Evolutionary conservation across 2,113 vertebrate species (phyloP), one percentile per base, ranked within the genome.

Genomic region (Aix galericulata): DNA sequence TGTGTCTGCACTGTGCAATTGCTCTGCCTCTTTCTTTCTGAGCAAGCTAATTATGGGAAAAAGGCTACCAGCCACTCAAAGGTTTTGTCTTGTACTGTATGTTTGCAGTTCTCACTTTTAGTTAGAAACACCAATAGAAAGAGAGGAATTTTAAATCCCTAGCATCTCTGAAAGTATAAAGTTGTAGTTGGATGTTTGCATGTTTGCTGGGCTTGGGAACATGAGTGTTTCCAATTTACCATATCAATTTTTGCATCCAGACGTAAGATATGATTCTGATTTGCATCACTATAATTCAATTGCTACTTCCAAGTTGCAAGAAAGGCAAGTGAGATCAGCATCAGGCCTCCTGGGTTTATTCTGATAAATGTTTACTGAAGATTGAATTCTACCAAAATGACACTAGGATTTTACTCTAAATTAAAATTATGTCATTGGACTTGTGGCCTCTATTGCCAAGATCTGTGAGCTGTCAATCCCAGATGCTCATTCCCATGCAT

Each of bases 401-500:
- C 95, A 96, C 84, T 91, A 73, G 78, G 91, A 94, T 97, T 97
- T 96, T 96, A 84, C 88, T 97, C 96, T 97, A 97, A 97, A 97
- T 94, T 93, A 94, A 98, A 98, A 95, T 95, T 97, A 98, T 98
- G 81, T 92, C 82, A 81, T 91, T 80, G 92, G 97, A 98, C 97
- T 97, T 97, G 97, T 98, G 98, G 97, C 97, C 94, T 96, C 94
- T 97, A 96, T 95, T 86, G 96, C 95, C 93, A 96, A 88, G 97
- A 97, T 97, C 97, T 98, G 98, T 48, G 97, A 98, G 97, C 98
- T 98, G 98, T 99, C 98, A 99, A 98, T 98, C 97, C 96, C 58
- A 82, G 97, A 98, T 93, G 97, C 98, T 98, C 96, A 98, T 98
- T 98, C 93, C 98, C 96, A 58, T 95, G 97, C 97, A 97, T 96